Evolutionary conservation across 2,113 vertebrate species (phyloP), one percentile per base, ranked within the genome.

Genomic region (Bubo scandiacus): DNA sequence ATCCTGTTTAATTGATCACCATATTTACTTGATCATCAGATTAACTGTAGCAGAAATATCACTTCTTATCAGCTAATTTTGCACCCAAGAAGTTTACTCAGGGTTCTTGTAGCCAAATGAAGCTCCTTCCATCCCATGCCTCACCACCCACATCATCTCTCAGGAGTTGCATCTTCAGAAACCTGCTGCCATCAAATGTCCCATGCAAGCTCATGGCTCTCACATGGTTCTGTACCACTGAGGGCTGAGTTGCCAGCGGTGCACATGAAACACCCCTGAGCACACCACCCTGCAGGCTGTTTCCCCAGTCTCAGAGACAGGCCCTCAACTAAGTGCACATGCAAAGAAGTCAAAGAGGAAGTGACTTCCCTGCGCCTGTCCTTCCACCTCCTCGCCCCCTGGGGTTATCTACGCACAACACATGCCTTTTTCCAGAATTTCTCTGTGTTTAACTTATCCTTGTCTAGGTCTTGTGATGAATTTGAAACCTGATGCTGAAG

Each of bases 311-410:
- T 63, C 30, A 52, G 36, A 66, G 36, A 40, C 12, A 26, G 36
- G 8, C 19, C 58, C 94, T 67, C 0, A 0, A 25, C 30, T 4
- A 26, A 36, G 18, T 4, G 13, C 49, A 40, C 0, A 0, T 30
- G 49, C 15, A 82, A 25, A 21, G 47, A 38, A 90, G 32, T 13
- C 43, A 38, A 30, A 93, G 26, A 55, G 3, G 9, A 74, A n/a
- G 30, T 57, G 22, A 9, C 4, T 66, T 30, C 19, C 52, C 49
- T 22, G 2, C 1, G 8, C 21, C 30, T 49, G 17, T 26, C 40
- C 18, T 67, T 49, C 5, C 6, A 5, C 6, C 0, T 45, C 43
- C 23, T 73, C 0, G 0, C 7, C 20, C 45, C 11, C 36, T 68
- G 51, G 40, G 9, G 2, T 57, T 29, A 49, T 36, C 45, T n/a